These are phyloP conservation scores for Pammene fasciana DNA, from an alignment of 2,888 invertebrate species.

Conservation along the genomic window DNA sequence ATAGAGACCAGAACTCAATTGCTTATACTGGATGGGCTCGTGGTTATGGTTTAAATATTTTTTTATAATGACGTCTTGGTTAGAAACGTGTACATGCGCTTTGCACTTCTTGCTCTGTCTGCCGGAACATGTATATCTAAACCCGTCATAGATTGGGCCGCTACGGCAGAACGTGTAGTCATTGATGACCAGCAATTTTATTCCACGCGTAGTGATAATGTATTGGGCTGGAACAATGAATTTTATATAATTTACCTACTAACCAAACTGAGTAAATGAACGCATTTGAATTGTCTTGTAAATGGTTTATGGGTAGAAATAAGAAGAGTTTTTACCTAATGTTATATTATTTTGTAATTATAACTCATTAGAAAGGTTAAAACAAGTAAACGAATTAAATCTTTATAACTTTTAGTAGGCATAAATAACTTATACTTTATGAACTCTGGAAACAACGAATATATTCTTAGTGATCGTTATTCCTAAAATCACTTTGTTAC, in stretches of 20 bases:
- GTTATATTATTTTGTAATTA: too few species aligned
- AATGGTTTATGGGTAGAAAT: too few species aligned
- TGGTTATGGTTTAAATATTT: background rate
- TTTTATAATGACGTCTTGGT: background rate
- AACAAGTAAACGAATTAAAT: too few species aligned
- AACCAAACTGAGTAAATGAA: background rate
- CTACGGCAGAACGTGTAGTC: slow-evolving; percentile 12
- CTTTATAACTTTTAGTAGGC: too few species aligned
- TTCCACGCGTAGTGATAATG: slow-evolving; percentile 3
- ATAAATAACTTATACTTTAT: too few species aligned
- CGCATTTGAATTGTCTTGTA: too few species aligned
- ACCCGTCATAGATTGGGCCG: background rate
- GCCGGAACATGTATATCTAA: background rate
- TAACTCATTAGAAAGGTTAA: too few species aligned
- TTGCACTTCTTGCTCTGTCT: background rate
- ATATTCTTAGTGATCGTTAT: too few species aligned
- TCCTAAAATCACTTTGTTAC: too few species aligned
- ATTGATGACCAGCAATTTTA: background rate
- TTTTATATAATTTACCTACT: background rate
- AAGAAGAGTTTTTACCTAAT: too few species aligned
- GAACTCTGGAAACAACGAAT: too few species aligned
- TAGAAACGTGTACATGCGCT: background rate
- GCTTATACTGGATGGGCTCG: background rate
- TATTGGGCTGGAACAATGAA: background rate
- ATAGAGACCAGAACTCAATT: background rate